phyloP scores from a whole-genome alignment of 2,888 invertebrate species.

The Crepidodera aurea region DNA sequence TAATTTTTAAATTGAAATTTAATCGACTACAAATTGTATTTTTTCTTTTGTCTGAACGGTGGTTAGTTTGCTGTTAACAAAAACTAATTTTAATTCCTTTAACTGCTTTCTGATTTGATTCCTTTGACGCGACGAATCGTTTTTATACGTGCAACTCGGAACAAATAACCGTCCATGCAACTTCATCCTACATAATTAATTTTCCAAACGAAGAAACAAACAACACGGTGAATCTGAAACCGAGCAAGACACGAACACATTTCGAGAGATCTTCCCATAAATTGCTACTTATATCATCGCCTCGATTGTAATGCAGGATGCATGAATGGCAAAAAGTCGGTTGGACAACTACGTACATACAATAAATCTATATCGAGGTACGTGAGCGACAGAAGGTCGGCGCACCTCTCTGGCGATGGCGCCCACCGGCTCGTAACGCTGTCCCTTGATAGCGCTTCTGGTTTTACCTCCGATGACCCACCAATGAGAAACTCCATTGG shows the following conservation, averaged over 20 bases:
- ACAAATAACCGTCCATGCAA: not conserved
- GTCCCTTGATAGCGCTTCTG: slow-evolving; percentile 43
- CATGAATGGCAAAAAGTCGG: slow-evolving; percentile 36
- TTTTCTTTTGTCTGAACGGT: too few relatives aligned
- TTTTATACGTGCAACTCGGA: too few relatives aligned
- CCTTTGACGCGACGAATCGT: too few relatives aligned
- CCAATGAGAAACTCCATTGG: slow-evolving; percentile 34
- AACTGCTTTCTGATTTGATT: too few relatives aligned
- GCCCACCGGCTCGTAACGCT: slow-evolving; percentile 48
- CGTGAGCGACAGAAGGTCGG: slow-evolving; percentile 54
- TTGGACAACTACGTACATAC: slow-evolving; percentile 42
- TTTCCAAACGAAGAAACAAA: not conserved
- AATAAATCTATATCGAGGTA: slow-evolving; percentile 50
- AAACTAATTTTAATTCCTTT: too few relatives aligned
- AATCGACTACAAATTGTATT: too few relatives aligned
- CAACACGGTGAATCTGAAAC: not conserved
- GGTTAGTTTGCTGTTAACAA: too few relatives aligned
- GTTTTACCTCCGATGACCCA: slow-evolving; percentile 32
- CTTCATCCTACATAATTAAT: slow-evolving; percentile 4
- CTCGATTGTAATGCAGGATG: slow-evolving; percentile 42
- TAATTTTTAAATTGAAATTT: too few relatives aligned
- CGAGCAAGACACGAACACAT: slow-evolving; percentile 17
- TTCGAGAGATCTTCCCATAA: slow-evolving; percentile 26
- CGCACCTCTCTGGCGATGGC: slow-evolving; percentile 52
- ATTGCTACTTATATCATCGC: slow-evolving; percentile 33